Evolutionary conservation across 2,888 invertebrate genomes (phyloP).

Genomic region (Brenthis hecate): DNA sequence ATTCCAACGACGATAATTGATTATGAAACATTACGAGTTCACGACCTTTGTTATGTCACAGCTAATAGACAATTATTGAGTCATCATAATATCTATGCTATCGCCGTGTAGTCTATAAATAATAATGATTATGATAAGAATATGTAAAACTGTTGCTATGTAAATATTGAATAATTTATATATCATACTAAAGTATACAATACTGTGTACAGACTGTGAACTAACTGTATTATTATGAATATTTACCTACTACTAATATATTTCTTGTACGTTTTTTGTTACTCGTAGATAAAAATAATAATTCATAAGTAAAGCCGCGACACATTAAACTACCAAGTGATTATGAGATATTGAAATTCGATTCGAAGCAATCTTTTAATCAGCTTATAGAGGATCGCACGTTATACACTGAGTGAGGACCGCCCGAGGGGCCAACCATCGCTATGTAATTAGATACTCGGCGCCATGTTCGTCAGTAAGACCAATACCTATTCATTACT

Average conservation of each 20-base stretch:
- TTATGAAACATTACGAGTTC: conserved; percentile 59
- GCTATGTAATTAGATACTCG: conserved; percentile 64
- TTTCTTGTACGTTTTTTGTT: too few relatives aligned
- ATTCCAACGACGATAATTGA: conserved; percentile 61
- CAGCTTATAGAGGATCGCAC: conserved; percentile 54
- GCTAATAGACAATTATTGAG: conserved; percentile 32
- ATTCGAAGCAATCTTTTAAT: conserved; percentile 54
- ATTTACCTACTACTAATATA: too few relatives aligned
- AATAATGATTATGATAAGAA: conserved; percentile 22
- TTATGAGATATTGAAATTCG: conserved; percentile 44
- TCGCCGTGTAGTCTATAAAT: conserved; percentile 12
- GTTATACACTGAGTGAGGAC: conserved; percentile 44
- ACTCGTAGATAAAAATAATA: neutral
- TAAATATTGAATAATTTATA: neutral
- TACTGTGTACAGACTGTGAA: too few relatives aligned
- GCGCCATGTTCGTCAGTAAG: conserved; percentile 58
- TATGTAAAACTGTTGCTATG: conserved; percentile 16
- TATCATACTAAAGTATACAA: neutral
- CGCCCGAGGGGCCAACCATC: conserved; percentile 46
- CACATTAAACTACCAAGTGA: conserved; percentile 2
- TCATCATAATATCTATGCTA: conserved; percentile 17
- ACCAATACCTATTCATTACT: conserved; percentile 62
- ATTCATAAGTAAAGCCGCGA: neutral
- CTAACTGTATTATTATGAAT: too few relatives aligned
- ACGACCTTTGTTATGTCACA: conserved; percentile 49